These are phyloP conservation scores for Koerneria pararmatus DNA, from an alignment of 2,888 invertebrate genomes.

Conservation along the genomic window DNA sequence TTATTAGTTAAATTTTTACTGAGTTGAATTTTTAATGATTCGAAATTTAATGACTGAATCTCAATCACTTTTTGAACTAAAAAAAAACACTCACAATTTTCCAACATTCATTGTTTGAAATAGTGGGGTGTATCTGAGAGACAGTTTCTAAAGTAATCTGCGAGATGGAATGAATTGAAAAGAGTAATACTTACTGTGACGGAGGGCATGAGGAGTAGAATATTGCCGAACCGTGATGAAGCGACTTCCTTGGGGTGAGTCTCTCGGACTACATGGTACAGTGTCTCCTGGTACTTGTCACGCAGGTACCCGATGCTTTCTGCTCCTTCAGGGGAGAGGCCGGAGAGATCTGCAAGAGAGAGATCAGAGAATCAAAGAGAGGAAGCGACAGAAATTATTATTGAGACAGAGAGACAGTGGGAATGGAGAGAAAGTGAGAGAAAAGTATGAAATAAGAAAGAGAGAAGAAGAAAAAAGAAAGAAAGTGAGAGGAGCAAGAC, in stretches of 20 bases:
- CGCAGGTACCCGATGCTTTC: slow-evolving; percentile 55
- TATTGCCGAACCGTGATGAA: slow-evolving; percentile 55
- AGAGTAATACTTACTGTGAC: slow-evolving; percentile 50
- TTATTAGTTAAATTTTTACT: too few relatives aligned
- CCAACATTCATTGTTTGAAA: too few relatives aligned
- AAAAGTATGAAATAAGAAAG: neutral
- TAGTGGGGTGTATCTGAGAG: too few relatives aligned
- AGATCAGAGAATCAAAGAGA: neutral
- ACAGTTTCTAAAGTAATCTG: neutral
- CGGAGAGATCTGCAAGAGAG: slow-evolving; percentile 43
- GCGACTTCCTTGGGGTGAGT: slow-evolving; percentile 59
- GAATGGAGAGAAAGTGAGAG: neutral
- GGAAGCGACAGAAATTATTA: neutral
- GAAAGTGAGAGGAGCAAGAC: too few relatives aligned
- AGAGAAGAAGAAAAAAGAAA: too few relatives aligned
- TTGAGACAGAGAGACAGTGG: neutral
- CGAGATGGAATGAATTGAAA: neutral
- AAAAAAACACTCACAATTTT: neutral
- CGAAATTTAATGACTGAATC: too few relatives aligned
- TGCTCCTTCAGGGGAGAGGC: slow-evolving; percentile 46
- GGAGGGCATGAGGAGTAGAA: slow-evolving; percentile 52
- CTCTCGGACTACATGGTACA: slow-evolving; percentile 55
- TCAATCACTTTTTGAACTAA: neutral
- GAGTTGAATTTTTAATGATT: too few relatives aligned
- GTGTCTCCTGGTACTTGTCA: slow-evolving; percentile 42